Conservation (phyloP, 2,113 vertebrate species). For the Nibea coibor region DNA sequence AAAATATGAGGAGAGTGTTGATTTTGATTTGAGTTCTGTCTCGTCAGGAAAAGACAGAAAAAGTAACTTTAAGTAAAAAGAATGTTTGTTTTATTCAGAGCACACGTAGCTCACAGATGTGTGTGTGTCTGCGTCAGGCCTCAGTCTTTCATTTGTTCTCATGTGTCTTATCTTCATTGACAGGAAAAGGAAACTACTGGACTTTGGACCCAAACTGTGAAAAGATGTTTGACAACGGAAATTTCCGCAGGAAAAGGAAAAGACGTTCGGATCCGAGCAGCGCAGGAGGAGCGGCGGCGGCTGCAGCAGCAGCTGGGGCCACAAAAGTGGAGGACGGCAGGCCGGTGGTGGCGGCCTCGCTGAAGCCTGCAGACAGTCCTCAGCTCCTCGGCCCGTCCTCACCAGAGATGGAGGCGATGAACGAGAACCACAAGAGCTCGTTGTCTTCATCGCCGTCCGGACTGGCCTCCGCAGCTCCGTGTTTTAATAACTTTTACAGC, state of each 20-base stretch:
- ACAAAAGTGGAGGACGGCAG: constrained; percentile 87
- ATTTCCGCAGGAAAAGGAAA: constrained; percentile 96
- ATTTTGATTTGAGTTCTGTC: no score
- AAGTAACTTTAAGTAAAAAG: not conserved
- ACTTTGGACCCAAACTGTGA: constrained; percentile 99
- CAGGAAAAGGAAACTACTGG: constrained; percentile 99
- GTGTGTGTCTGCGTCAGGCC: not conserved
- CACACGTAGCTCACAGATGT: not conserved
- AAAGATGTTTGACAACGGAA: constrained; percentile 99
- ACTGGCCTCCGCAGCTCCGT: constrained; percentile 82
- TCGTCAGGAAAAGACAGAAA: no score
- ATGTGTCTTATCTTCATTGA: not conserved
- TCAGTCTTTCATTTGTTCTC: not conserved
- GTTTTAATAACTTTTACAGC: constrained; percentile 94
- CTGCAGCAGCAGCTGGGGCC: constrained; percentile 67
- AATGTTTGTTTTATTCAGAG: not conserved
- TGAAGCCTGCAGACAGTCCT: constrained; percentile 86
- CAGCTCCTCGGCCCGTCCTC: constrained; percentile 86
- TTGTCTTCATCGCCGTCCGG: constrained; percentile 80
- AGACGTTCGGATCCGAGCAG: constrained; percentile 88
- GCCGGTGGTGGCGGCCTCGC: constrained; percentile 56
- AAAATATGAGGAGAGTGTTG: not conserved
- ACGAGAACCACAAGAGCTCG: constrained; percentile 84
- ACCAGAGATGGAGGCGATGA: constrained; percentile 86
- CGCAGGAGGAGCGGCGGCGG: constrained; percentile 67